Evolutionary conservation across 1,140 invertebrate species (phyloP), one percentile per base, ranked within the genome.

Genomic region (Calephelis virginiensis): DNA sequence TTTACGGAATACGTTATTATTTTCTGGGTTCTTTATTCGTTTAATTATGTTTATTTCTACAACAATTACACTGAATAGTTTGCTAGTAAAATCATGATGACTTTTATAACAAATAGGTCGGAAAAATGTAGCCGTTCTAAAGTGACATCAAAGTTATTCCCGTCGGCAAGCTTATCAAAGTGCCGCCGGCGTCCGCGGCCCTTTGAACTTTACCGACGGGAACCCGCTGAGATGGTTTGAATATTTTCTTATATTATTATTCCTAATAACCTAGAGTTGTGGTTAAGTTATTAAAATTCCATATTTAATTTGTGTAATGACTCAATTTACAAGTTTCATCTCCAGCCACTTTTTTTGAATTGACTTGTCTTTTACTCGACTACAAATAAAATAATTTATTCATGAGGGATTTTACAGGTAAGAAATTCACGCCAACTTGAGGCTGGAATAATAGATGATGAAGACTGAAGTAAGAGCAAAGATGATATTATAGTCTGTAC

Each of bases 141-240:
- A 74, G 67, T 62, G 70, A 83, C 74, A 81, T 79, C 76, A 81
- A 82, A 82, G 76, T 64, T 48, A 56, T 71, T 78, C 77, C 84
- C 84, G 84, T 74, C 84, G 84, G 82, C 70, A 72, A 74, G 73
- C 63, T 78, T 63, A 79, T 86, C 71, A 84, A 85, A 82, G 81
- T 48, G 69, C 77, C 78, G 78, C 60, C 79, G 80, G 73, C 50
- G 50, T 76, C 50, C 56, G 71, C 68, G 62, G 62, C 69, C 69
- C 73, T 80, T 82, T 79, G 72, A 81, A 73, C 67, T 78, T 69
- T 10, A 75, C 81, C 81, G 82, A 81, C 79, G 82, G 81, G 73
- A 69, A 65, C 59, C 69, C 67, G 69, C 70, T 53, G 50, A 53
- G 50, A 53, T 53, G 70, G 65, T 69, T 63, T 71, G 50, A 67